Conservation (phyloP, 2,797 vertebrate genomes). For the Pangasius sanitwongsei region DNA sequence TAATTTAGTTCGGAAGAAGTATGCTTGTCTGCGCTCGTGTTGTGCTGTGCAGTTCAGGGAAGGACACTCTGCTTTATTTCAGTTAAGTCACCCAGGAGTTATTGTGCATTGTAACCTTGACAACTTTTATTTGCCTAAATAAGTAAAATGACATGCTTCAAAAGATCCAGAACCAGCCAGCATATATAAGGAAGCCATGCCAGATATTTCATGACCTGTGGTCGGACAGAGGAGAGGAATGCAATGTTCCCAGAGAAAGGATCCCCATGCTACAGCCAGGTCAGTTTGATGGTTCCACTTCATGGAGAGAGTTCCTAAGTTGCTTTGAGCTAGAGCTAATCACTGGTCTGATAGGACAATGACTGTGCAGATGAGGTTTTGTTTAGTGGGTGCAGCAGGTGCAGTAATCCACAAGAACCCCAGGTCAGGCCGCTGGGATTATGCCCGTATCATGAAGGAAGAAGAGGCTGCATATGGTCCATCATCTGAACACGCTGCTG, state of each 20-base stretch:
- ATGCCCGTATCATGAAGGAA: conserved; percentile 43
- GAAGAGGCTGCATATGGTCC: conserved; percentile 49
- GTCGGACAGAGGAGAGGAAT: background rate
- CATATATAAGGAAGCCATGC: background rate
- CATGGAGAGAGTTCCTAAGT: background rate
- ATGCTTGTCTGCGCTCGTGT: too few relatives aligned
- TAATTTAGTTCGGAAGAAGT: too few relatives aligned
- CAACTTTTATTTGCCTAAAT: too few relatives aligned
- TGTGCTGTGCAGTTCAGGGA: too few relatives aligned
- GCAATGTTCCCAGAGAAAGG: background rate
- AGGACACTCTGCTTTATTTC: too few relatives aligned
- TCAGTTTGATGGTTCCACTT: background rate
- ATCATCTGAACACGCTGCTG: conserved; percentile 53
- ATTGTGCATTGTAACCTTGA: too few relatives aligned
- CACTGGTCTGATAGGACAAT: background rate
- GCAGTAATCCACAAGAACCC: conserved; percentile 43
- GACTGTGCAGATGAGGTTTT: background rate
- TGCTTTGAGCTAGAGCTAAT: background rate
- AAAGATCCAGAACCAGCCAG: too few relatives aligned
- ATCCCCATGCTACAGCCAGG: background rate
- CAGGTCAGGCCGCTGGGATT: conserved; percentile 34
- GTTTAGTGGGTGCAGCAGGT: background rate
- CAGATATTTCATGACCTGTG: background rate
- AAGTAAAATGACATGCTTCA: too few relatives aligned
- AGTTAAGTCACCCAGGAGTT: too few relatives aligned